These are phyloP conservation scores for Protodeltote pygarga DNA, from an alignment of 2,888 invertebrate species.

Conservation along the genomic window DNA sequence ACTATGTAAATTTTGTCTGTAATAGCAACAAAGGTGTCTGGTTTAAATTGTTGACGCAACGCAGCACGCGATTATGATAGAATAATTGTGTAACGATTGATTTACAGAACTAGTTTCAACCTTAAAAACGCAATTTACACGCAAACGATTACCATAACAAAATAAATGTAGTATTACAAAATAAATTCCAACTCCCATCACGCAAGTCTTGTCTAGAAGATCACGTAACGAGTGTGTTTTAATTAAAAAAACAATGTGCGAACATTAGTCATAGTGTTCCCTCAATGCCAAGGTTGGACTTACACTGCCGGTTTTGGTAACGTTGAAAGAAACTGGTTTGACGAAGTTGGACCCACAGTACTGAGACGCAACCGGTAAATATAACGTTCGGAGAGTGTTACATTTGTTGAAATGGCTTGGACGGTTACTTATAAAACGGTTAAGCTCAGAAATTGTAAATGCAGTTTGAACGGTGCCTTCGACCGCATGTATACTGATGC, in stretches of 20 bases:
- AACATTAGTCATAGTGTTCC: conserved; percentile 71
- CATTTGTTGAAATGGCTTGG: conserved; percentile 42
- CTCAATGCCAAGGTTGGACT: conserved; percentile 81
- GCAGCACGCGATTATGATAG: conserved; percentile 13
- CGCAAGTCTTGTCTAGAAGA: conserved; percentile 44
- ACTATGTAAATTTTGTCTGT: conserved; percentile 14
- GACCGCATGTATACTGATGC: no score
- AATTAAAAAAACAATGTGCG: conserved; percentile 48
- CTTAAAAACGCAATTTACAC: conserved; percentile 38
- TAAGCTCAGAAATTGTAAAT: conserved; percentile 29
- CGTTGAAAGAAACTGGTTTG: conserved; percentile 69
- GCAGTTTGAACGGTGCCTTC: conserved; percentile 41
- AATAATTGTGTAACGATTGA: conserved; percentile 35
- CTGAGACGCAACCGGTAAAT: conserved; percentile 54
- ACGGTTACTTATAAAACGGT: conserved; percentile 45
- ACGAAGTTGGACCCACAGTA: conserved; percentile 41
- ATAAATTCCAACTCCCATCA: conserved; percentile 50
- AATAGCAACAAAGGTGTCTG: conserved; percentile 16
- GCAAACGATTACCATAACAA: conserved; percentile 43
- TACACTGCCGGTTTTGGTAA: conserved; percentile 60
- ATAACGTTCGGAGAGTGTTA: conserved; percentile 44
- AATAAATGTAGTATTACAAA: conserved; percentile 46
- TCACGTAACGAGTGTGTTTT: conserved; percentile 49
- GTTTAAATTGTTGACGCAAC: conserved; percentile 10
- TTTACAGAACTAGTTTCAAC: conserved; percentile 28